These are phyloP conservation scores for Pangasius djambal DNA, from an alignment of 2,797 vertebrate species.

Conservation along the genomic window DNA sequence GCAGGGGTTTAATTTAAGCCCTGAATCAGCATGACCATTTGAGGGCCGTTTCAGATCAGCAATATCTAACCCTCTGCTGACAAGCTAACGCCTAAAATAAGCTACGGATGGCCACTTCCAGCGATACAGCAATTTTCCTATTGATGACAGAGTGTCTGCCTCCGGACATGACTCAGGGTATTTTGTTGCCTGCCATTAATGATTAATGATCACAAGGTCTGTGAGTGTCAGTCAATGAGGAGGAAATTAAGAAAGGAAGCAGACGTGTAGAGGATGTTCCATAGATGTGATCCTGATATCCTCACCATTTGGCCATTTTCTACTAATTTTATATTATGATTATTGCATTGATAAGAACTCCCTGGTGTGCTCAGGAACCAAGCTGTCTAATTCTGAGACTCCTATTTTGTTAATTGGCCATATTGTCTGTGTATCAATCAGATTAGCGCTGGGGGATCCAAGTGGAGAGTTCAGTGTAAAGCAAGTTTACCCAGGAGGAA, in stretches of 20 bases:
- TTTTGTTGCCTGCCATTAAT: conserved; percentile 48
- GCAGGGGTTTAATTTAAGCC: conserved; percentile 28
- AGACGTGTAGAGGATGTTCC: conserved; percentile 15
- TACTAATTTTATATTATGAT: not conserved
- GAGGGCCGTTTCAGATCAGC: conserved; percentile 48
- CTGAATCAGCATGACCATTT: conserved; percentile 46
- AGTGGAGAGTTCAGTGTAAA: conserved; percentile 48
- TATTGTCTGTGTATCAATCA: conserved; percentile 57
- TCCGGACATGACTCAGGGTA: conserved; percentile 44
- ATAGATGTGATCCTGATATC: conserved; percentile 11
- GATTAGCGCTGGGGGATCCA: conserved; percentile 49
- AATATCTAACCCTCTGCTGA: conserved; percentile 46
- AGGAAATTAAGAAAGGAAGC: conserved; percentile 35
- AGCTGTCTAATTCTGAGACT: conserved; percentile 16
- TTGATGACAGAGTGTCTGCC: conserved; percentile 39
- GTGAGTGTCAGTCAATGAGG: conserved; percentile 40
- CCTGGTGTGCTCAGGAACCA: not conserved
- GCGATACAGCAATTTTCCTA: conserved; percentile 52
- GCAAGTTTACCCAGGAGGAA: conserved; percentile 65
- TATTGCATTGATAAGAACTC: not conserved
- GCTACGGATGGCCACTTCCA: conserved; percentile 34
- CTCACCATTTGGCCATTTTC: not conserved
- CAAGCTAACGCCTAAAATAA: conserved; percentile 48
- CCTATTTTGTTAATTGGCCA: conserved; percentile 52
- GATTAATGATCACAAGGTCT: conserved; percentile 51